These are phyloP conservation scores for Phocides pigmalion DNA, from an alignment of 1,140 invertebrate genomes.

Conservation along the genomic window DNA sequence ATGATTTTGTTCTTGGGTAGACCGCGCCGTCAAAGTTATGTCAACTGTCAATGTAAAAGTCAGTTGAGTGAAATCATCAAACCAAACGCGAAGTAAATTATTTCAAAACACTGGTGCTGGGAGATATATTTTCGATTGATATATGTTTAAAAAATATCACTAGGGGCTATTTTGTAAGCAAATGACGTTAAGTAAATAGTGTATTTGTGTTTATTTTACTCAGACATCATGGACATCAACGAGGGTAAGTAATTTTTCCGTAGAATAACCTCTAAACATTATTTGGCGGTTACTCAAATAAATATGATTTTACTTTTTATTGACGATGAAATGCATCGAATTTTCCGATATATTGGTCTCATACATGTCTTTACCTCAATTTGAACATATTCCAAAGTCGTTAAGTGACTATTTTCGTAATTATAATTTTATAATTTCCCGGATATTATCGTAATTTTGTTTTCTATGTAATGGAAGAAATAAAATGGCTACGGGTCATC, in stretches of 20 bases:
- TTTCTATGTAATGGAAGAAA: too few relatives aligned
- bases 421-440: too few relatives aligned
- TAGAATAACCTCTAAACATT: constrained; percentile 39
- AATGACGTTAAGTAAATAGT: constrained; percentile 13
- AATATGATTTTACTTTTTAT: constrained; percentile 18
- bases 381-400: neutral
- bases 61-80: too few relatives aligned
- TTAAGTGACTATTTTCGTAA: too few relatives aligned
- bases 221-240: constrained; percentile 54
- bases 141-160: neutral
- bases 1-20: too few relatives aligned
- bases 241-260: constrained; percentile 48
- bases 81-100: neutral
- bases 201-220: neutral
- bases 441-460: too few relatives aligned
- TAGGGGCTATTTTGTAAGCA: neutral
- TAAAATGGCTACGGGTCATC: too few relatives aligned
- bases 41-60: too few relatives aligned
- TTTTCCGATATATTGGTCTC: neutral
- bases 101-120: constrained; percentile 10
- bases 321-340: neutral
- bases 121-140: neutral
- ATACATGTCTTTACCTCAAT: neutral
- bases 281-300: constrained; percentile 37
- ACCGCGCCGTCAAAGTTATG: too few relatives aligned